Evolutionary conservation across 2,888 invertebrate genomes (phyloP).

Genomic region (Pinctada fucata): DNA sequence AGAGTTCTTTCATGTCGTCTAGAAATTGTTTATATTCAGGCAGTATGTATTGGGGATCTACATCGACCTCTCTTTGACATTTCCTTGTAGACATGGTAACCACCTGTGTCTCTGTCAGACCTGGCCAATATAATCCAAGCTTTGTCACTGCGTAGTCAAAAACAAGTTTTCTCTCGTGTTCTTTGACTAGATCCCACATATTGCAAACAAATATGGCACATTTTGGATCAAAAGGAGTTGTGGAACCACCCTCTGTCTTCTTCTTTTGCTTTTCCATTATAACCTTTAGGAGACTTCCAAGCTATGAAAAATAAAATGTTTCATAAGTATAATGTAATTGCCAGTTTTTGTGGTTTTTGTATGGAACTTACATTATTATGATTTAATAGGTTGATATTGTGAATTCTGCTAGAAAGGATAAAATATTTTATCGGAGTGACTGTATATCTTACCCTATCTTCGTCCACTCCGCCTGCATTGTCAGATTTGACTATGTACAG

Average conservation of each 20-base stretch:
- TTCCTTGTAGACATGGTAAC: constrained; percentile 59
- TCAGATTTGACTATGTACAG: constrained; percentile 72
- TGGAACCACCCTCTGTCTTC: constrained; percentile 26
- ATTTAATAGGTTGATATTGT: too few relatives aligned
- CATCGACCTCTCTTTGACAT: constrained; percentile 48
- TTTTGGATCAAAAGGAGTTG: constrained; percentile 56
- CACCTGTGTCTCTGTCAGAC: constrained; percentile 53
- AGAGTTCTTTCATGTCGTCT: constrained; percentile 57
- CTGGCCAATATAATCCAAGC: constrained; percentile 62
- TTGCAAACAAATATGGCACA: constrained; percentile 71
- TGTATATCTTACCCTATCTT: constrained; percentile 62
- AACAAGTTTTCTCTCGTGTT: constrained; percentile 53
- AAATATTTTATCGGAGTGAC: too few relatives aligned
- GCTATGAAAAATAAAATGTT: constrained; percentile 38
- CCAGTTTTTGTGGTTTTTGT: too few relatives aligned
- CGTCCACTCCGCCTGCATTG: constrained; percentile 69
- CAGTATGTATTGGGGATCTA: constrained; percentile 61
- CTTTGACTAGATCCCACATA: constrained; percentile 65
- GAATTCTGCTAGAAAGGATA: too few relatives aligned
- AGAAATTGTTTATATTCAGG: constrained; percentile 56
- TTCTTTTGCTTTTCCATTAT: constrained; percentile 56
- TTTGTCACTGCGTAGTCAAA: constrained; percentile 52
- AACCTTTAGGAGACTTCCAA: constrained; percentile 56
- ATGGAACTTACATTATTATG: too few relatives aligned
- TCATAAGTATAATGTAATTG: too few relatives aligned